Conservation (phyloP, 2,888 invertebrate genomes). For the Hyposoter didymator region DNA sequence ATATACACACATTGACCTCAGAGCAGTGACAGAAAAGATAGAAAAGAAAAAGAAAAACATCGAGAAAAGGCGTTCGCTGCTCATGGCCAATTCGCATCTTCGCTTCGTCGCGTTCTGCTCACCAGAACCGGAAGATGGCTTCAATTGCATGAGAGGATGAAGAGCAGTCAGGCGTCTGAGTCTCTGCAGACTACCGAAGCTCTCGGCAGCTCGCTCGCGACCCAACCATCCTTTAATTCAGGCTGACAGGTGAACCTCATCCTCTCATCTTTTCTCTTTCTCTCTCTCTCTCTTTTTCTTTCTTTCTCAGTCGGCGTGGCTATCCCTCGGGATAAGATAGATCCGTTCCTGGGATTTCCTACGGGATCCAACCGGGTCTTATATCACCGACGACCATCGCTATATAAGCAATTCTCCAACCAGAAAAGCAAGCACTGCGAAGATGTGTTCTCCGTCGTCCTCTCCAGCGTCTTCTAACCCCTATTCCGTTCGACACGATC, state of each 20-base stretch:
- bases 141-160: constrained; percentile 74
- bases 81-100: constrained; percentile 56
- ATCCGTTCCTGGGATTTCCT: constrained; percentile 84
- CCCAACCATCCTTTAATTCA: constrained; percentile 86
- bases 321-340: constrained; percentile 84
- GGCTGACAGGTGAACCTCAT: constrained; percentile 85
- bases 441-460: constrained; percentile 41
- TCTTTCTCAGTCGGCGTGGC: constrained; percentile 71
- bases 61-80: constrained; percentile 27
- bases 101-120: constrained; percentile 53
- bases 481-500: constrained; percentile 48
- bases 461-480: constrained; percentile 67
- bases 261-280: constrained; percentile 68
- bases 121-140: constrained; percentile 68
- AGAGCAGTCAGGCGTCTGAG: constrained; percentile 60
- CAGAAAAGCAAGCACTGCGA: constrained; percentile 42
- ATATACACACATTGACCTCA: constrained; percentile 1
- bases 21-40: constrained; percentile 11
- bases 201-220: constrained; percentile 71
- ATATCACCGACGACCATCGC: constrained; percentile 84
- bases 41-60: not conserved
- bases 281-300: constrained; percentile 67
- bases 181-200: constrained; percentile 63
- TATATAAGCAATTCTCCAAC: constrained; percentile 80
- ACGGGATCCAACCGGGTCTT: constrained; percentile 83